phyloP scores from a whole-genome alignment of 2,113 vertebrate genomes.

The Hyaena hyaena region DNA sequence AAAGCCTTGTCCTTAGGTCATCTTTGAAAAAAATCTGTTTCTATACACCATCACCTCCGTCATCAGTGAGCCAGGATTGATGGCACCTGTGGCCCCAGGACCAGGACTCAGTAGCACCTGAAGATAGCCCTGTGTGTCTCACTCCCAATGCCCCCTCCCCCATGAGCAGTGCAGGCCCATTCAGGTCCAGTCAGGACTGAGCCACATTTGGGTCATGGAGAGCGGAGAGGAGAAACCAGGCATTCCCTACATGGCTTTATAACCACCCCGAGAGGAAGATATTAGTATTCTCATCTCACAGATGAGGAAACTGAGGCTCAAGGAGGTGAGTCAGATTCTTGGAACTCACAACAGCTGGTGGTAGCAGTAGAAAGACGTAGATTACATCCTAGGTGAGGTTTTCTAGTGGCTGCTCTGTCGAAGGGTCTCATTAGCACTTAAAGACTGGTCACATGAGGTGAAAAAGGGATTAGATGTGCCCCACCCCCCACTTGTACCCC shows the following conservation, averaged over 20 bases:
- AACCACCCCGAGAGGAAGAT: neutral
- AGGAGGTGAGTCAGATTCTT: neutral
- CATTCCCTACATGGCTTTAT: neutral
- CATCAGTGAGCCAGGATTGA: neutral
- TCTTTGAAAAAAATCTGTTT: neutral
- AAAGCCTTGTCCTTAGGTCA: neutral
- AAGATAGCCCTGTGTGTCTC: neutral
- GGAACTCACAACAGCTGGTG: neutral
- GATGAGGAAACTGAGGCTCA: too few relatives aligned
- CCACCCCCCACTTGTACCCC: neutral
- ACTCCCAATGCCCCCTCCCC: neutral
- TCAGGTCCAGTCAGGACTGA: neutral
- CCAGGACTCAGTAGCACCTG: too few relatives aligned
- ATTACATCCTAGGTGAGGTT: neutral
- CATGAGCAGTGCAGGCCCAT: too few relatives aligned
- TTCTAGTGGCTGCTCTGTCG: neutral
- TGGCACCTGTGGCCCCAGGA: too few relatives aligned
- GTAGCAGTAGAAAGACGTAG: neutral
- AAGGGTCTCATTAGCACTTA: neutral
- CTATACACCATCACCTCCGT: too few relatives aligned
- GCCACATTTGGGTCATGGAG: neutral
- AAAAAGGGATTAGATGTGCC: neutral
- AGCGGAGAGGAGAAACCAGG: accelerated
- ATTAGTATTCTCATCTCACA: neutral
- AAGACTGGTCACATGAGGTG: neutral